A percentile compares a stretch with the other conserved stretches of the same genome.
phyloP scores from a whole-genome alignment of 2,113 vertebrate genomes.

The Rana temporaria region DNA sequence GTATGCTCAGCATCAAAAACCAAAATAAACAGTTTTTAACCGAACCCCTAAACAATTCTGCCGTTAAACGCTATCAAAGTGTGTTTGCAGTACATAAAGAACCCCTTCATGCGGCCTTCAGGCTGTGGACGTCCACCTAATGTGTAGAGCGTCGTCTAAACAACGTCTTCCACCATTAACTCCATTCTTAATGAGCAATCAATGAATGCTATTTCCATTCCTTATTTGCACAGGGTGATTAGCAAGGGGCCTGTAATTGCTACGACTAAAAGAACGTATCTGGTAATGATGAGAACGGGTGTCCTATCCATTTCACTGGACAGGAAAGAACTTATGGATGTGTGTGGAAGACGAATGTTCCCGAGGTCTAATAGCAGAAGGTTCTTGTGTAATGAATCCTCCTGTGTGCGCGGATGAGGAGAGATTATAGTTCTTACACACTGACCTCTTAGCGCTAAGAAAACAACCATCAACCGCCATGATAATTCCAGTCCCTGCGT shows the following conservation, averaged over 20 bases:
- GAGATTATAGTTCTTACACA: constrained; percentile 58
- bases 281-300: background rate
- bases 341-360: background rate
- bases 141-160: background rate
- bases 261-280: background rate
- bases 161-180: background rate
- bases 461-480: constrained; percentile 65
- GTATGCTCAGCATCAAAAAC: too few species aligned
- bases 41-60: too few species aligned
- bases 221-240: background rate
- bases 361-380: constrained; percentile 9
- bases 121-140: too few species aligned
- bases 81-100: too few species aligned
- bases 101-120: too few species aligned
- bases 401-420: constrained; percentile 53
- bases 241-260: constrained; percentile 16
- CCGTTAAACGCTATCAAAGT: too few species aligned
- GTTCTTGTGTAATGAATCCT: constrained; percentile 59
- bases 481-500: constrained; percentile 64
- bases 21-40: too few species aligned
- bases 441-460: constrained; percentile 68
- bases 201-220: background rate
- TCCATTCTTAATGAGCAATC: constrained; percentile 9
- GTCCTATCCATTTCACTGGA: background rate
- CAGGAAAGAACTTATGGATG: too few species aligned